Evolutionary conservation across 2,797 vertebrate species (phyloP).

Genomic region (Eptatretus atami): DNA sequence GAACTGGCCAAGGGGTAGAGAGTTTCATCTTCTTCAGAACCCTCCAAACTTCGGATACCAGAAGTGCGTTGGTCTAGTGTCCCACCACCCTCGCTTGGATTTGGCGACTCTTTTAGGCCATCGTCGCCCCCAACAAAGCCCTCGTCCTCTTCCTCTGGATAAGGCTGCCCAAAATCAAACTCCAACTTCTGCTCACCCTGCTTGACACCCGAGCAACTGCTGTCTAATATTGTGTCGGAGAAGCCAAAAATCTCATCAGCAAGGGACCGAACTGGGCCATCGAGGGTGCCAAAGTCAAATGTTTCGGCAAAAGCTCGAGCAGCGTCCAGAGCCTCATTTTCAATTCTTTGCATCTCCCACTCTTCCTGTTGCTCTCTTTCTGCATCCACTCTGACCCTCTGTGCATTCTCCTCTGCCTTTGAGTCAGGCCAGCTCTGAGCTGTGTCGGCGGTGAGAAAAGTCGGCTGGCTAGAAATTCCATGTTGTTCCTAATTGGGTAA

Average conservation of each 20-base stretch:
- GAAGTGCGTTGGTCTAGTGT: conserved; percentile 9
- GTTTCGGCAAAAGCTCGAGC: conserved; percentile 45
- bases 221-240: conserved; percentile 12
- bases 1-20: conserved; percentile 9
- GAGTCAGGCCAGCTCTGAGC: no score
- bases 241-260: conserved; percentile 38
- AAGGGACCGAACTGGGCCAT: conserved; percentile 23
- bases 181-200: no score
- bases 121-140: conserved; percentile 42
- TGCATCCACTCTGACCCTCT: no score
- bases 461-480: no score
- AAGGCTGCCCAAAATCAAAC: conserved; percentile 22
- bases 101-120: conserved; percentile 16
- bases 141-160: conserved; percentile 42
- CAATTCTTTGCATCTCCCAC: conserved; percentile 41
- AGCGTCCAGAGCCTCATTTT: conserved; percentile 49
- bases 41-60: conserved; percentile 10
- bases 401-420: no score
- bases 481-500: no score
- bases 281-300: conserved; percentile 35
- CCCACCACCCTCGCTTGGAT: conserved; percentile 17
- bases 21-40: conserved; percentile 11
- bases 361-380: conserved; percentile 11
- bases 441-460: no score
- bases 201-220: no score